Base-by-base conservation (phyloP, 2,888 invertebrate species). In the Eristalinus sepulchralis region DNA sequence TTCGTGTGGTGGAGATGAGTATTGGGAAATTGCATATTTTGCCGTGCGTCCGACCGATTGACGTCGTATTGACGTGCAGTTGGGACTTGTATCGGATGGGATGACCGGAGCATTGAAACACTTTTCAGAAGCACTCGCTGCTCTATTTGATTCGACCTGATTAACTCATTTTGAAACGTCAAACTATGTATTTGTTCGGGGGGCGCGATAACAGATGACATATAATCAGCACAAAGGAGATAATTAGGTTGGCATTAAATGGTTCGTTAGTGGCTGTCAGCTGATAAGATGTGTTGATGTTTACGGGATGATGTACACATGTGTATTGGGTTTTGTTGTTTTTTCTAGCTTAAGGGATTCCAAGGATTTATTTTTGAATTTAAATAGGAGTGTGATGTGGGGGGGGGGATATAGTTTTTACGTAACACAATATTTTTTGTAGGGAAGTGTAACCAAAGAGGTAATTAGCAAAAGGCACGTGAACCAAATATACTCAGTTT, bases 21-120 rank as follows among this genome's bases (percentile, higher is more conserved):
- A 73, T 64, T 57, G 36, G 57, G 36, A 73, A 64, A 72, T 33
- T 62, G 71, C 71, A 31, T 39, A 33, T 39, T 57, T 39, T 17
- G 60, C 60, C 27, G 59, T 8, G 53, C 36, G 70, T 47, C n/a
- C 17, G 17, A 17, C 47, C 17, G 47, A 47, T 47, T 47, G 47
- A 47, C 47, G 47, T 47, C 17, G 17, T 17, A 1, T 47, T 47
- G 47, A 47, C 47, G 47, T 47, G 17, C 47, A 47, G 8, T 17
- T 47, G 8, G 17, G 17, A 47, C 1, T 47, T 47, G 8, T n/a
- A 17, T 5, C 1, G 8, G 39, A n/a, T 39, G 39, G 39, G 5
- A 47, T 47, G 39, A n/a, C 4, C 17, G 17, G 24, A 24, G 24
- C 57, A 57, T 57, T 57, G 57, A 57, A 57, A 24, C 57, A 57